Base-by-base conservation (phyloP, 2,888 invertebrate species). In the Palloptera scutellata region DNA sequence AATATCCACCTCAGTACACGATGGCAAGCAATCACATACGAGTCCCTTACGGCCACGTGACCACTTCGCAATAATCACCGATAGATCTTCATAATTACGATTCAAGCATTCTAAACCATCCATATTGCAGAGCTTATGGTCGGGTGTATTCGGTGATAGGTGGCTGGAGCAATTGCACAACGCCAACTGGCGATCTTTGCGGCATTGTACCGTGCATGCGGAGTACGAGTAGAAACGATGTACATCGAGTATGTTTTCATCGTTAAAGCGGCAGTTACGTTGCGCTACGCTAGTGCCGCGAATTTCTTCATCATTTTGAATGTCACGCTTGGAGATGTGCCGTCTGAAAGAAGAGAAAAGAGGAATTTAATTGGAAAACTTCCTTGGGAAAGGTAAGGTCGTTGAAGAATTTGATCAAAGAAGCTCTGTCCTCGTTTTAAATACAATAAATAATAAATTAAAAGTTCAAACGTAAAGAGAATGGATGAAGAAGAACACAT, bases 211-310 rank as follows among this genome's bases (percentile, higher is more conserved):
- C 0, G 88, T 88, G 77, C 93, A 93, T 0, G 91, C 89, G 76
- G 90, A 91, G 79, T 90, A 91, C 55, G 92, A 92, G 78, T 93
- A 93, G 68, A 87, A 86, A 0, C 87, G 86, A 79, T 91, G 91
- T 0, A 91, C 86, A 40, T 88, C 86, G 11, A 88, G 84, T 54
- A 78, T 79, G 63, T 90, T 90, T 82, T 93, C 93, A 67, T 89
- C 85, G 55, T 87, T 86, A 78, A 91, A 93, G 11, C 90, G 89
- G 76, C 93, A 93, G 58, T 90, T 89, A 10, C 93, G 87, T 78
- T 92, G 91, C 10, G 86, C 79, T 0, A 89, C 84, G 9, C 88
- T 87, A 0, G 91, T 89, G 60, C 88, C 87, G 1, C 87, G 86
- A 0, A 89, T 88, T 65, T 88, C 87, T 1, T 88, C 88, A 75